phyloP scores from a whole-genome alignment of 2,113 vertebrate genomes.

The Chionomys nivalis region DNA sequence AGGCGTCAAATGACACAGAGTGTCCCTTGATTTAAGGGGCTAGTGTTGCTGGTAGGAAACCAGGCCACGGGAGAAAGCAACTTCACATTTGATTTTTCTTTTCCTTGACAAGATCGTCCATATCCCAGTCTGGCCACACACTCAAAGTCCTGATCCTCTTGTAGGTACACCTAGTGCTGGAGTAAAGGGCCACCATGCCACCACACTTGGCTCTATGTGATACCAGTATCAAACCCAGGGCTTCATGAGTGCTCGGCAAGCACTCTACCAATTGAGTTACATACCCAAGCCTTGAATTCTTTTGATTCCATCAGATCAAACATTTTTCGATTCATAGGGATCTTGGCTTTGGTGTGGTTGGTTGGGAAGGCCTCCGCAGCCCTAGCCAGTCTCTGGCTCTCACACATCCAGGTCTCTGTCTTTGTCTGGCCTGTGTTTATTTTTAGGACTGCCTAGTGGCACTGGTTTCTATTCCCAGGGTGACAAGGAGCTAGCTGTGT shows the following conservation, averaged over 20 bases:
- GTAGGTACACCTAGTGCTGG: background rate
- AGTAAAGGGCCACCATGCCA: background rate
- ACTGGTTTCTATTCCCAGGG: background rate
- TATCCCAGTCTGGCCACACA: background rate
- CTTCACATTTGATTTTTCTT: background rate
- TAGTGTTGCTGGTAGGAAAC: background rate
- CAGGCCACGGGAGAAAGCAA: background rate
- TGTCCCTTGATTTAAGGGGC: background rate
- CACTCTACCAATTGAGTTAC: background rate
- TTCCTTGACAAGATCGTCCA: background rate
- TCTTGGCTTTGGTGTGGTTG: background rate
- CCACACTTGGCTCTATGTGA: background rate
- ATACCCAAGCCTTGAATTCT: background rate
- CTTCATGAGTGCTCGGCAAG: too few species aligned
- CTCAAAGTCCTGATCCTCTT: background rate
- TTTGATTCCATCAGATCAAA: background rate
- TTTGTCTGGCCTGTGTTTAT: background rate
- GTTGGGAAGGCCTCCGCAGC: background rate
- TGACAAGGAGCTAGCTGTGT: background rate
- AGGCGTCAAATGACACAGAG: accelerated
- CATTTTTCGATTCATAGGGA: background rate
- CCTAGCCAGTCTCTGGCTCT: background rate
- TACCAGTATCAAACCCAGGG: background rate
- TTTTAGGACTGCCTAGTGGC: background rate
- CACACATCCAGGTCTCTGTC: background rate